Base-by-base conservation (phyloP, 2,113 vertebrate genomes). In the Castor canadensis region DNA sequence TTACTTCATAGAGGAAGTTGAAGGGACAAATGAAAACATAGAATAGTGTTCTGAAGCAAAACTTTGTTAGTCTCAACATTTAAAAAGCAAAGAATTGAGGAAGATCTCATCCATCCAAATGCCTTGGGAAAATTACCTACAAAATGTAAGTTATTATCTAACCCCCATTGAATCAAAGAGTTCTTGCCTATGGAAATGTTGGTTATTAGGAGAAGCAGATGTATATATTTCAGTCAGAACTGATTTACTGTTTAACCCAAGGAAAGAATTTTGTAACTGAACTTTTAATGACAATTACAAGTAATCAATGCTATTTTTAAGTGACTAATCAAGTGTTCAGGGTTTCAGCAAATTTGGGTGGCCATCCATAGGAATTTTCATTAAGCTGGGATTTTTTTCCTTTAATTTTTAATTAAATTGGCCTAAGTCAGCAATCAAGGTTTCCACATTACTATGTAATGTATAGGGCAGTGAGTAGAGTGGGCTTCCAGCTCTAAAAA, bases 361-460 rank as follows among this genome's bases (percentile, higher is more conserved):
- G 95, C 95, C 93, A 77, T 58, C 54, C 80, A 64, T 47, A 89
- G 84, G 45, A 83, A 87, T 97, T 96, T 95, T 93, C 80, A 96
- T 95, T 97, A 93, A 54, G 45, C 49, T 30, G 66, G 52, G 10
- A 0, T 3, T 89, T 96, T 88, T 52, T 93, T 24, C 79, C 89
- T 86, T 94, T 73, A 94, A 92, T 93, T 91, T 96, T 93, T 94
- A 94, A 97, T 97, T 94, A 87, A 93, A 95, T 96, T 92, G 91
- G 89, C 76, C 91, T 73, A 80, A 96, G 94, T 95, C 91, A 89
- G 96, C 83, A 96, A 97, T 95, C 96, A 97, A 94, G 76, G 20
- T 89, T 76, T 95, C 73, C 58, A 91, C 12, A 28, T 95, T 72
- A 20, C 94, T 85, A 19, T 95, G 93, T 94, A 93, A 95, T 64